Conservation (phyloP, 1,140 invertebrate genomes). For the Diorhabda sublineata region DNA sequence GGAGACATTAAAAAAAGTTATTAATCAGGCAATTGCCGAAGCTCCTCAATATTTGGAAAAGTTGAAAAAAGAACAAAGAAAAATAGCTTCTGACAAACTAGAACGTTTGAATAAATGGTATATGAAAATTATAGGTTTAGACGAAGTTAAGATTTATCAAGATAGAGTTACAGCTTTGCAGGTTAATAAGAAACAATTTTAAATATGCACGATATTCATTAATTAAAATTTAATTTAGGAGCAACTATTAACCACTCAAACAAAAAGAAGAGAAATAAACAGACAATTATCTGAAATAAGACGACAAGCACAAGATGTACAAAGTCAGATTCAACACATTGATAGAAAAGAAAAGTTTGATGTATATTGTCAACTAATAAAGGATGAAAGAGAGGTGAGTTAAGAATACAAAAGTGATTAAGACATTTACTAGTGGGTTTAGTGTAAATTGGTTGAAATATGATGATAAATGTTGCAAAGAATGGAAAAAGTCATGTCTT, state of each 20-base stretch:
- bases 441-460: no score
- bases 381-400: slow-evolving; percentile 41
- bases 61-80: slow-evolving; percentile 27
- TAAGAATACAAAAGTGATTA: not conserved
- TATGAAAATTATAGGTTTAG: slow-evolving; percentile 47
- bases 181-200: slow-evolving; percentile 23
- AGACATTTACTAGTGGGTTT: no score
- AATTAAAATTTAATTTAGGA: slow-evolving; percentile 27
- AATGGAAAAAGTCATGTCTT: no score
- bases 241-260: slow-evolving; percentile 38
- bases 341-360: slow-evolving; percentile 41
- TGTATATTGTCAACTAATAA: slow-evolving; percentile 40
- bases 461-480: no score
- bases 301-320: slow-evolving; percentile 39
- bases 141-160: slow-evolving; percentile 49
- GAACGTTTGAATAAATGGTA: slow-evolving; percentile 48
- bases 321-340: slow-evolving; percentile 43
- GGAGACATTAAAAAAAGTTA: not conserved
- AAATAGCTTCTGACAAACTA: slow-evolving; percentile 40
- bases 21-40: slow-evolving; percentile 17
- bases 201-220: not conserved
- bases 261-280: slow-evolving; percentile 39
- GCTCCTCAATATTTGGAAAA: slow-evolving; percentile 24
- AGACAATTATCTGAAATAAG: slow-evolving; percentile 34
- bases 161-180: slow-evolving; percentile 48